phyloP scores from a whole-genome alignment of 2,888 invertebrate genomes.

The Papilio gigon region DNA sequence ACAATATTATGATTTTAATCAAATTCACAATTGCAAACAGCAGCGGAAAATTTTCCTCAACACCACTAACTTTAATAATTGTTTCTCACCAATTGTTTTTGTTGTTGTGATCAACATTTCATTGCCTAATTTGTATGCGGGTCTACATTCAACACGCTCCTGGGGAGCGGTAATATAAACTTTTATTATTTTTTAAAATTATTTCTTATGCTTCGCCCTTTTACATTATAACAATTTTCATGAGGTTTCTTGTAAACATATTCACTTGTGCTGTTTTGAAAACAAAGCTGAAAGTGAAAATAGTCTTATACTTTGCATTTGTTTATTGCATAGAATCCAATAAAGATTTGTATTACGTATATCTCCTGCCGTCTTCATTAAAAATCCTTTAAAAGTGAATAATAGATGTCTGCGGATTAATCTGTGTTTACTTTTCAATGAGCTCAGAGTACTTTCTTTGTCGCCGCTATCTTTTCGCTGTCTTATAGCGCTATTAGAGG shows the following conservation, averaged over 20 bases:
- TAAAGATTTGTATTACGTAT: slow-evolving; percentile 19
- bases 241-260: no score
- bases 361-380: slow-evolving; percentile 36
- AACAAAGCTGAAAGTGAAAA: not conserved
- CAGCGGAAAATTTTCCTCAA: slow-evolving; percentile 50
- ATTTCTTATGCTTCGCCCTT: slow-evolving; percentile 38
- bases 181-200: slow-evolving; percentile 66
- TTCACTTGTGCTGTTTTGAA: no score
- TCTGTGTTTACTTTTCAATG: slow-evolving; percentile 30
- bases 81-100: slow-evolving; percentile 72
- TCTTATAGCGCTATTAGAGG: slow-evolving; percentile 33
- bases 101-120: slow-evolving; percentile 74
- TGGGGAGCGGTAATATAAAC: slow-evolving; percentile 68
- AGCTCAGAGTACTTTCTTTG: slow-evolving; percentile 23
- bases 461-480: slow-evolving; percentile 41
- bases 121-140: slow-evolving; percentile 77
- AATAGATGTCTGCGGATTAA: slow-evolving; percentile 21
- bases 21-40: no score
- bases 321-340: not conserved
- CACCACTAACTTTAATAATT: slow-evolving; percentile 65
- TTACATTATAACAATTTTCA: slow-evolving; percentile 38
- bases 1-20: no score
- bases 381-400: slow-evolving; percentile 16
- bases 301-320: not conserved
- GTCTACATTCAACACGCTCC: slow-evolving; percentile 71